phyloP scores from a whole-genome alignment of 2,888 invertebrate species.

The Agapostemon virescens region DNA sequence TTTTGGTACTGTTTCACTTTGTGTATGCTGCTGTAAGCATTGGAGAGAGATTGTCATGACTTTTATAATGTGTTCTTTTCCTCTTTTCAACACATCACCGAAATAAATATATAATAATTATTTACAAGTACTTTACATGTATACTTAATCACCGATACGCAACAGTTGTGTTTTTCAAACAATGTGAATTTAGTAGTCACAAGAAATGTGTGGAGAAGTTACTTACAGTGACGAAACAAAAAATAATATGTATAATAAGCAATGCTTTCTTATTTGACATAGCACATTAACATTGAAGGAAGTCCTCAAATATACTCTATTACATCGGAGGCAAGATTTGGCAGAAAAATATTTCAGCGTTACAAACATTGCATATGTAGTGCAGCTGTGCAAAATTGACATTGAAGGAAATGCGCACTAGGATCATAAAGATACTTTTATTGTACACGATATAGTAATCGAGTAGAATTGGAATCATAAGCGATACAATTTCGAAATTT shows the following conservation, averaged over 20 bases:
- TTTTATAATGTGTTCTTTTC: slow-evolving; percentile 29
- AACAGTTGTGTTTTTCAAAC: slow-evolving; percentile 38
- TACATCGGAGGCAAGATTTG: slow-evolving; percentile 54
- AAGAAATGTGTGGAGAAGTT: slow-evolving; percentile 49
- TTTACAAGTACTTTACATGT: slow-evolving; percentile 32
- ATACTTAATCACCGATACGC: slow-evolving; percentile 25
- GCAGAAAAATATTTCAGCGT: slow-evolving; percentile 59
- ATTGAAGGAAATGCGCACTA: slow-evolving; percentile 65
- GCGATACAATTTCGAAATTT: slow-evolving; percentile 9
- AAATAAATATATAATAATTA: slow-evolving; percentile 36
- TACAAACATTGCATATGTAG: slow-evolving; percentile 64
- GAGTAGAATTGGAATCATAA: slow-evolving; percentile 23
- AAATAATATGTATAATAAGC: slow-evolving; percentile 61
- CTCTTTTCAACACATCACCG: slow-evolving; percentile 11
- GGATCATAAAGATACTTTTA: slow-evolving; percentile 54
- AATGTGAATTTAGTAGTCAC: slow-evolving; percentile 45
- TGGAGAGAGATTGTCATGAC: slow-evolving; percentile 65
- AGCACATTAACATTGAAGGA: slow-evolving; percentile 60
- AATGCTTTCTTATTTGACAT: slow-evolving; percentile 54
- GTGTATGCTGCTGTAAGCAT: slow-evolving; percentile 53
- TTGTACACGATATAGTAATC: slow-evolving; percentile 12
- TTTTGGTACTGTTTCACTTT: slow-evolving; percentile 53
- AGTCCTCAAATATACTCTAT: slow-evolving; percentile 50
- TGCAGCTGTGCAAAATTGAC: slow-evolving; percentile 62
- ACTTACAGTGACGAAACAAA: slow-evolving; percentile 57